Base-by-base conservation (phyloP, 2,888 invertebrate species). In the Yponomeuta evonymella region DNA sequence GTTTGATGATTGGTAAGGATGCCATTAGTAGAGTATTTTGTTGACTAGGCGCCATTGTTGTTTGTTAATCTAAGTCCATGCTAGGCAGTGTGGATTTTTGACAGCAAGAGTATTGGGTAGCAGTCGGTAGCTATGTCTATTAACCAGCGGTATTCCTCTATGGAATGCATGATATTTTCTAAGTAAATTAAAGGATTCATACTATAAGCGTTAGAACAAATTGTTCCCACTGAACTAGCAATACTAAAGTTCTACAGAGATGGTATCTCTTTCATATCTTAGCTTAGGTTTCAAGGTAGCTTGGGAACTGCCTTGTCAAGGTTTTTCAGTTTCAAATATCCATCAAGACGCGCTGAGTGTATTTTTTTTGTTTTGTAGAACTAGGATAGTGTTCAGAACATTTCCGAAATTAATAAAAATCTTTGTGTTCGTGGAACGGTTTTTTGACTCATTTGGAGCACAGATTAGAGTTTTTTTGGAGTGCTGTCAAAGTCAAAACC, bases 71-170 rank as follows among this genome's bases (percentile, higher is more conserved):
- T 58, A 9, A 15, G 65, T 65, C 12, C 23, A 12, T 30, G 29
- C 12, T 30, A 65, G 5, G 84, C 84, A 11, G 85, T 85, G 72
- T 90, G 90, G 43, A 90, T 81, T 74, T 82, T 87, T 0, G 88
- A 85, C 84, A 91, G 85, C 62, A 79, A 74, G 1, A 79, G 77
- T 48, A 91, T 79, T 0, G 90, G 91, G 70, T 90, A 90, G 74
- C 83, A 83, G 67, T 86, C 86, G 33, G 81, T 81, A 3, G 88
- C 90, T 12, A 86, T 76, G 23, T 88, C 85, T n/a, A 89, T 67
- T 1, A 90, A 76, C 90, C 89, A 90, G 51, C 86, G 76, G 73
- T 89, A 88, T 70, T 87, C 83, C 73, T 85, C 83, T n/a, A 90
- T 75, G 3, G 83, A 83, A 48, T 77, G 48, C n/a, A 48, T 76